Conservation (phyloP, 2,888 invertebrate genomes). For the Cosmia pyralina region DNA sequence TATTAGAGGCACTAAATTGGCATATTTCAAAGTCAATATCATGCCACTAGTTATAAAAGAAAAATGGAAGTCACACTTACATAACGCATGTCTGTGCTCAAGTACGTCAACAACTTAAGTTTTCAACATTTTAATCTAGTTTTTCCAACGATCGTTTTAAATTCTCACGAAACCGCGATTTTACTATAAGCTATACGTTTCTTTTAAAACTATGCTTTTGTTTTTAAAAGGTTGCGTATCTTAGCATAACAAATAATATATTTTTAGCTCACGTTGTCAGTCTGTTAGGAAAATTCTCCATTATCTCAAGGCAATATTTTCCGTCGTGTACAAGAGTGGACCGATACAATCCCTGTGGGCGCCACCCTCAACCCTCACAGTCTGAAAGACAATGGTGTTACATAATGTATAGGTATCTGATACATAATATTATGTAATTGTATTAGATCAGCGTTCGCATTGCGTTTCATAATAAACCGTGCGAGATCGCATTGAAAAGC, state of each 20-base stretch:
- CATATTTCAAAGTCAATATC: background rate
- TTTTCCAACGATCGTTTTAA: background rate
- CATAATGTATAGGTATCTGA: conserved; percentile 30
- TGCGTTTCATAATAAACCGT: conserved; percentile 32
- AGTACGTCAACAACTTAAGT: background rate
- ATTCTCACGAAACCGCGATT: background rate
- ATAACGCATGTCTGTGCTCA: background rate
- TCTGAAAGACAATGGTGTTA: conserved; percentile 29
- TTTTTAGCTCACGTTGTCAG: background rate
- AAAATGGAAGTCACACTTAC: background rate
- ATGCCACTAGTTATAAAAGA: background rate
- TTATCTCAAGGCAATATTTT: background rate
- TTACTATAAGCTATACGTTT: background rate
- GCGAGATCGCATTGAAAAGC: conserved; percentile 44
- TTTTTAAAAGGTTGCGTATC: background rate
- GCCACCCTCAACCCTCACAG: conserved; percentile 2
- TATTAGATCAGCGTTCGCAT: conserved; percentile 26
- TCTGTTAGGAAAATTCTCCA: background rate
- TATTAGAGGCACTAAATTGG: background rate
- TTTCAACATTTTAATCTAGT: background rate
- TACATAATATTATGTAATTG: conserved; percentile 27
- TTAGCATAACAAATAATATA: background rate
- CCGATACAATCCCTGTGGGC: background rate
- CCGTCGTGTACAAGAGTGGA: background rate
- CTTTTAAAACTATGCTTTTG: background rate